Evolutionary conservation across 2,113 vertebrate genomes (phyloP).

Genomic region (Callithrix jacchus): DNA sequence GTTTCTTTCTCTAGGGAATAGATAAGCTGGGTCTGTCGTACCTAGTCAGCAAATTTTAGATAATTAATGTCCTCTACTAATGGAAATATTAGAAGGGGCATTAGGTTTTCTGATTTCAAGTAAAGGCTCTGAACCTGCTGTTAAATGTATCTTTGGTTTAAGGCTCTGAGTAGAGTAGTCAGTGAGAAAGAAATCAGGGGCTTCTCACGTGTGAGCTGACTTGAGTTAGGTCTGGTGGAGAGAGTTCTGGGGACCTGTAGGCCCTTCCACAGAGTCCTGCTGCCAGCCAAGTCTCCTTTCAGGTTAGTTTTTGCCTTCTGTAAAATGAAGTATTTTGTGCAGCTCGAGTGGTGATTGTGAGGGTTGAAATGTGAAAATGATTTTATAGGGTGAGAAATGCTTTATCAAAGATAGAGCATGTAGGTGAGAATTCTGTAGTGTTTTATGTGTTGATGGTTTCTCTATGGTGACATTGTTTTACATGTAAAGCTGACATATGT

Average conservation of each 20-base stretch:
- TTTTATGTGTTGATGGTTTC: background rate
- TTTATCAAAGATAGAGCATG: background rate
- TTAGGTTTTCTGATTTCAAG: background rate
- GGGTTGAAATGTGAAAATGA: background rate
- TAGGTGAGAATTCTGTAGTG: background rate
- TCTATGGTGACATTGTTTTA: background rate
- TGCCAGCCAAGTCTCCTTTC: background rate
- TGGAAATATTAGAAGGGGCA: background rate
- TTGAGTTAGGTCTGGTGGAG: background rate
- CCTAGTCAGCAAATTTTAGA: background rate
- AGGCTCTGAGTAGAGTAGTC: background rate
- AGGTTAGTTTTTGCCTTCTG: background rate
- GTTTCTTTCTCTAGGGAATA: background rate
- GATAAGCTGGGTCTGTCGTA: background rate
- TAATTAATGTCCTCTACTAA: background rate
- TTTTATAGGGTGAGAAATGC: background rate
- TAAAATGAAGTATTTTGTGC: background rate
- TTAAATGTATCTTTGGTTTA: background rate
- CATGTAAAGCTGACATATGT: background rate
- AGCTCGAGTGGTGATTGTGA: background rate
- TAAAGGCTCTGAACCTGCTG: background rate
- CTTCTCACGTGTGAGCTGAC: accelerated
- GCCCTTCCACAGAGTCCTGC: background rate
- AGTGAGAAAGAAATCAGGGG: background rate
- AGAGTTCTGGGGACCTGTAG: background rate